Evolutionary conservation across 2,888 invertebrate species (phyloP).

Genomic region (Eulithis prunata): DNA sequence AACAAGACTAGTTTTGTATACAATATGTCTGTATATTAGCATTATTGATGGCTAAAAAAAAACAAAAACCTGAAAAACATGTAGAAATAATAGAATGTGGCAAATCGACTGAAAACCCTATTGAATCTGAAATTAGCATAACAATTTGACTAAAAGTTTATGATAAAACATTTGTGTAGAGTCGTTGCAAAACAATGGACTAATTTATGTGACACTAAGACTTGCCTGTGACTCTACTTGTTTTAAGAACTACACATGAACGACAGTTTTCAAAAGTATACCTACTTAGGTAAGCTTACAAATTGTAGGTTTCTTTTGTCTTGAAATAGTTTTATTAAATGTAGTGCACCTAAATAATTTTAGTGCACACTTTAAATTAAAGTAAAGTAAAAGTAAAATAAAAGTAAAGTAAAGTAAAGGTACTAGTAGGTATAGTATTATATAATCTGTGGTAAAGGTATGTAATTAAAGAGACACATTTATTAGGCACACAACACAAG

Average conservation of each 20-base stretch:
- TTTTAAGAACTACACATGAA: background rate
- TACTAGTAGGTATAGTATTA: too few species aligned
- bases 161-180: constrained; percentile 50
- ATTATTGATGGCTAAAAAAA: constrained; percentile 54
- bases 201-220: constrained; percentile 56
- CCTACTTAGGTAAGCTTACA: too few species aligned
- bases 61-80: constrained; percentile 52
- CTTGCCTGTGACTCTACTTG: background rate
- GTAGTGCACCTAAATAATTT: too few species aligned
- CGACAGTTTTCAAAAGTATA: too few species aligned
- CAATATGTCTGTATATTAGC: constrained; percentile 57
- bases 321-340: too few species aligned
- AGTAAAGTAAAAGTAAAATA: too few species aligned
- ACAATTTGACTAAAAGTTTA: constrained; percentile 48
- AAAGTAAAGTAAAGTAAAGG: too few species aligned
- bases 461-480: too few species aligned
- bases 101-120: constrained; percentile 51
- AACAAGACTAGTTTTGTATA: constrained; percentile 26
- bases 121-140: constrained; percentile 55
- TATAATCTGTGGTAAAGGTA: too few species aligned
- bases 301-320: too few species aligned
- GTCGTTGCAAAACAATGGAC: constrained; percentile 59
- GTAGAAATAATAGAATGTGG: constrained; percentile 44
- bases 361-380: too few species aligned
- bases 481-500: too few species aligned